A percentile compares a stretch with the other conserved stretches of the same genome.
These are phyloP conservation scores for Andinoacara biseriatus DNA, from an alignment of 2,113 vertebrate species.

Conservation along the genomic window DNA sequence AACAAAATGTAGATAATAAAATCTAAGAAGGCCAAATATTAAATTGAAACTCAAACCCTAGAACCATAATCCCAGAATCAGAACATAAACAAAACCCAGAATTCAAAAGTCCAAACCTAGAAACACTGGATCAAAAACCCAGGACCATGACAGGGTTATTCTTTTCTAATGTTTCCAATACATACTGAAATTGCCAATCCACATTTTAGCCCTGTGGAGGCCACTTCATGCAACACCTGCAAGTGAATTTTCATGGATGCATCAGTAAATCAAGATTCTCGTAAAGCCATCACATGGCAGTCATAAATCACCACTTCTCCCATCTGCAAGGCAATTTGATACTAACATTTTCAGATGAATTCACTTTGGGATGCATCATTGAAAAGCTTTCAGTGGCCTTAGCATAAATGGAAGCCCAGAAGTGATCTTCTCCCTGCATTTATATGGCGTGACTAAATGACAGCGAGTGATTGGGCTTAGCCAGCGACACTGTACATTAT, in stretches of 20 bases:
- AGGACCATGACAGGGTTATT: no score
- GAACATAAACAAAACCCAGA: no score
- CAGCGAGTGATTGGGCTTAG: not conserved
- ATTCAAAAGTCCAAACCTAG: no score
- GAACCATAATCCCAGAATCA: no score
- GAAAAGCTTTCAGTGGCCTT: conserved; percentile 16
- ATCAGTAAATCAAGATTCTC: not conserved
- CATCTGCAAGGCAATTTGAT: not conserved
- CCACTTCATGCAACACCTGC: conserved; percentile 40
- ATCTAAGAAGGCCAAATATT: no score
- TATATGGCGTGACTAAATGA: conserved; percentile 21
- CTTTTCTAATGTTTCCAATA: not conserved
- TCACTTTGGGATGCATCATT: not conserved
- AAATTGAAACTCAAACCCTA: no score
- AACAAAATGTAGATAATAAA: no score
- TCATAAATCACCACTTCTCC: not conserved
- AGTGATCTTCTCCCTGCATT: conserved; percentile 11
- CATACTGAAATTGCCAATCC: not conserved
- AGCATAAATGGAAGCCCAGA: not conserved
- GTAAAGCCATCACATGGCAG: not conserved
- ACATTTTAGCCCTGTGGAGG: not conserved
- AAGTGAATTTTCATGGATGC: not conserved
- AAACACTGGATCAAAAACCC: no score
- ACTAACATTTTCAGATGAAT: not conserved
- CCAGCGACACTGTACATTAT: conserved; percentile 28